phyloP scores from a whole-genome alignment of 2,113 vertebrate genomes.

The Eulacestoma nigropectus region DNA sequence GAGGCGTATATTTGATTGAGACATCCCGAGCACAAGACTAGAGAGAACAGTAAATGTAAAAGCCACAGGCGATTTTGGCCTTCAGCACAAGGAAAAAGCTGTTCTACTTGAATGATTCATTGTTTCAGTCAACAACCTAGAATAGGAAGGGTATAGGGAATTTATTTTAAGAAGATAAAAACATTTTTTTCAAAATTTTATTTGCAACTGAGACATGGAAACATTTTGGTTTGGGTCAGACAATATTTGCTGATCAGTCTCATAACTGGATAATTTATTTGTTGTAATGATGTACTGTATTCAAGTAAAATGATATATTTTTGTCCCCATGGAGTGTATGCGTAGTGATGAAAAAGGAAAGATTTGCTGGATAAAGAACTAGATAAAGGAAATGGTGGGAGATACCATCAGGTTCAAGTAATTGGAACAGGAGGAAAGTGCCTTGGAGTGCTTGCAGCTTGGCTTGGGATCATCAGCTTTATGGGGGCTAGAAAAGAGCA shows the following conservation, averaged over 20 bases:
- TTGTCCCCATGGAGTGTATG: fast-evolving
- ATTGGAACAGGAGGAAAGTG: not conserved
- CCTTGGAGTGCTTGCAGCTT: not conserved
- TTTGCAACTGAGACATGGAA: not conserved
- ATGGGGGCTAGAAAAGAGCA: not conserved
- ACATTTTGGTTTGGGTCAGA: not conserved
- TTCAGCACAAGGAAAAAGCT: not conserved
- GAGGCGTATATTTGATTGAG: not conserved
- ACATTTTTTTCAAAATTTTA: not conserved
- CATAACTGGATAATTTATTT: not conserved
- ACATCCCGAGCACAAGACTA: not conserved
- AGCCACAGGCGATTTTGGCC: not conserved
- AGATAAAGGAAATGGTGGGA: not conserved
- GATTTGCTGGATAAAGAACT: not conserved
- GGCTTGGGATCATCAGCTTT: not conserved
- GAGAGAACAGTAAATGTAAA: not conserved
- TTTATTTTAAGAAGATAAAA: not conserved
- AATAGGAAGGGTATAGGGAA: not conserved
- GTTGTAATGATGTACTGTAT: not conserved
- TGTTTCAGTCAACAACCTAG: not conserved
- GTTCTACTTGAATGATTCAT: not conserved
- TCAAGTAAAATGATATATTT: not conserved
- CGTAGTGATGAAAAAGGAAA: not conserved
- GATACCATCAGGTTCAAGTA: not conserved
- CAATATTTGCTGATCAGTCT: not conserved